Percentiles rank a stretch among this genome's conserved stretches.
phyloP scores from a whole-genome alignment of 1,140 invertebrate species.

The Drosophila littoralis region DNA sequence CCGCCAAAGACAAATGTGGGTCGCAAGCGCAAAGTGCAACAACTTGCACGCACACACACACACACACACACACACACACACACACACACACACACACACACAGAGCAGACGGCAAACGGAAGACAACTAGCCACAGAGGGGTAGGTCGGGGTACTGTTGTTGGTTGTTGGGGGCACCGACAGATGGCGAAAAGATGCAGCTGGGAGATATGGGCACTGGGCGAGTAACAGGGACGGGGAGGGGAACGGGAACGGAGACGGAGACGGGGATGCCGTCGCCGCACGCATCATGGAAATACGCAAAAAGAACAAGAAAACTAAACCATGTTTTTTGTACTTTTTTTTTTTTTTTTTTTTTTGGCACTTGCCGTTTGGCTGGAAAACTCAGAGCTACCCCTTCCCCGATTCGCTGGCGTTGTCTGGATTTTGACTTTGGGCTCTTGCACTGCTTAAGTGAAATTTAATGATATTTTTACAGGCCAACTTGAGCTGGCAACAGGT shows the following conservation, averaged over 20 bases:
- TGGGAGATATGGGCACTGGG: slow-evolving; percentile 27
- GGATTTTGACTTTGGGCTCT: slow-evolving; percentile 40
- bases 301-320: slow-evolving; percentile 65
- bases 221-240: slow-evolving; percentile 17
- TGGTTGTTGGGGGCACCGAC: slow-evolving; percentile 5
- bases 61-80: slow-evolving; percentile 18
- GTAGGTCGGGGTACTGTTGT: background rate
- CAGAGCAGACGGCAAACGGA: slow-evolving; percentile 1
- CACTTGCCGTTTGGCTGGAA: slow-evolving; percentile 57
- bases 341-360: slow-evolving; percentile 52
- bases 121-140: slow-evolving; percentile 25
- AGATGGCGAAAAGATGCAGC: slow-evolving; percentile 43
- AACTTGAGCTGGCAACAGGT: slow-evolving; percentile 61
- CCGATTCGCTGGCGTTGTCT: slow-evolving; percentile 16
- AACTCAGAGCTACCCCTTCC: slow-evolving; percentile 4
- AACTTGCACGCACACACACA: slow-evolving; percentile 53
- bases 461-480: slow-evolving; percentile 68
- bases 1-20: slow-evolving; percentile 75
- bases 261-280: slow-evolving; percentile 22
- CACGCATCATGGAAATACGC: slow-evolving; percentile 46
- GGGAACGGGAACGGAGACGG: background rate
- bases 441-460: slow-evolving; percentile 73
- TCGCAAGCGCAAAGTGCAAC: slow-evolving; percentile 78
- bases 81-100: slow-evolving; percentile 17
- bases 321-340: slow-evolving; percentile 23